Base-by-base conservation (phyloP, 2,888 invertebrate genomes). In the Stenichneumon culpator region DNA sequence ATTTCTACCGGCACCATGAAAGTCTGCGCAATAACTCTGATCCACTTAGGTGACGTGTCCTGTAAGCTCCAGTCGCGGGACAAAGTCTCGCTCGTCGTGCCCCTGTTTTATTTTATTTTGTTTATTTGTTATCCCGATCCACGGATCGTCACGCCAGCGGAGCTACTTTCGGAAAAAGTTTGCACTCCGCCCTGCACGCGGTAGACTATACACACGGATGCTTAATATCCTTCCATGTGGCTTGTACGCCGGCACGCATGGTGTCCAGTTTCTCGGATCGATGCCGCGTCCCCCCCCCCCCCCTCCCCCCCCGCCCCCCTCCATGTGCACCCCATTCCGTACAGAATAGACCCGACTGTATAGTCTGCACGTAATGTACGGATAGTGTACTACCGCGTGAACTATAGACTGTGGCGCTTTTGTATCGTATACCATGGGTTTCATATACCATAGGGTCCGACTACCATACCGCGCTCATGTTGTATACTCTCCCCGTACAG, bases 241-340 rank as follows among this genome's bases (percentile, higher is more conserved):
- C 52, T 74, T 75, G 79, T 79, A 75, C 44, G 72, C 75, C 57
- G 16, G 82, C 82, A 82, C 82, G 79, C 85, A 79, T 75, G 84
- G 84, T 85, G 82, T 82, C 84, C 84, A 85, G 82, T 85, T 85
- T 85, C 84, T 85, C 84, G 74, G 79, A 85, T 85, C 84, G 82
- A 85, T 85, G 74, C 82, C 39, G 79, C 44, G 74, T 65, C 67
- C 75, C 16, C 69, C 19, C 65, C 65, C 65, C 28, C 52, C 74
- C 74, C 11, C 65, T 81, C 73, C n/a, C n/a, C n/a, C n/a, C 67
- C 75, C 16, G 52, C 19, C 65, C 67, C 75, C 16, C 69, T 11
- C 65, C 82, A 25, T 75, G 57, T 50, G 11, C 44, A 22, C 74
- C 57, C 81, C 78, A 81, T 78, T 78, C 70, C 79, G n/a, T 54